Evolutionary conservation across 1,140 invertebrate species (phyloP).

Genomic region (Protaetia brevitarsis): DNA sequence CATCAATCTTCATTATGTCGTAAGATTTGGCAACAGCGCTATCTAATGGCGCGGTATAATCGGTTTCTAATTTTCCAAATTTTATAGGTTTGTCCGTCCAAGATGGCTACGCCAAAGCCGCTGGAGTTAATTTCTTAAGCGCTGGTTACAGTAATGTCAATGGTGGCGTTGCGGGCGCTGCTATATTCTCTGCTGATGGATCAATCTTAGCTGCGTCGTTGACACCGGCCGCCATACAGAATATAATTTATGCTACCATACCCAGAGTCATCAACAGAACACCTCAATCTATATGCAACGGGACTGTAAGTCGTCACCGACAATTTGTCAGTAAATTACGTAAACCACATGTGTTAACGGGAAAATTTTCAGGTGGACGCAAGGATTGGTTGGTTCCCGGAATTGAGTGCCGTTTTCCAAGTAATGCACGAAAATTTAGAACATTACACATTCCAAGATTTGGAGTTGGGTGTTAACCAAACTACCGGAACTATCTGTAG

Average conservation of each 20-base stretch:
- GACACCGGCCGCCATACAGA: not conserved
- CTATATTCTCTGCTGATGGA: slow-evolving; percentile 13
- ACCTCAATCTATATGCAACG: not conserved
- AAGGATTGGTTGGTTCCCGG: slow-evolving; percentile 2
- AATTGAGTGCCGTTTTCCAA: not conserved
- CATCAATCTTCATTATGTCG: no score
- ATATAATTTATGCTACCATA: not conserved
- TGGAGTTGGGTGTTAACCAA: not conserved
- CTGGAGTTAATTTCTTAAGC: slow-evolving; percentile 53
- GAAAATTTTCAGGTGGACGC: not conserved
- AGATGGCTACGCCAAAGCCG: slow-evolving; percentile 53
- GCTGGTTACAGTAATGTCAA: slow-evolving; percentile 47
- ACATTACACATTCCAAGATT: slow-evolving; percentile 12
- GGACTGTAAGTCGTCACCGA: not conserved
- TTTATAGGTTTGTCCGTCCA: slow-evolving; percentile 49
- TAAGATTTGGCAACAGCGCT: no score
- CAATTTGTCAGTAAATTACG: not conserved
- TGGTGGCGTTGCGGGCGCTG: slow-evolving; percentile 17
- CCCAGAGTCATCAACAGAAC: not conserved
- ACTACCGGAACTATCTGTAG: slow-evolving; percentile 3
- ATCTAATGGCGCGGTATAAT: no score
- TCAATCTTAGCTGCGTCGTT: not conserved
- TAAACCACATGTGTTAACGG: not conserved
- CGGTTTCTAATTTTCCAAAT: not conserved
- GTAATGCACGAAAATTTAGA: slow-evolving; percentile 1